Evolutionary conservation across 1,140 invertebrate species (phyloP).

Genomic region (Lasioglossum albipes): DNA sequence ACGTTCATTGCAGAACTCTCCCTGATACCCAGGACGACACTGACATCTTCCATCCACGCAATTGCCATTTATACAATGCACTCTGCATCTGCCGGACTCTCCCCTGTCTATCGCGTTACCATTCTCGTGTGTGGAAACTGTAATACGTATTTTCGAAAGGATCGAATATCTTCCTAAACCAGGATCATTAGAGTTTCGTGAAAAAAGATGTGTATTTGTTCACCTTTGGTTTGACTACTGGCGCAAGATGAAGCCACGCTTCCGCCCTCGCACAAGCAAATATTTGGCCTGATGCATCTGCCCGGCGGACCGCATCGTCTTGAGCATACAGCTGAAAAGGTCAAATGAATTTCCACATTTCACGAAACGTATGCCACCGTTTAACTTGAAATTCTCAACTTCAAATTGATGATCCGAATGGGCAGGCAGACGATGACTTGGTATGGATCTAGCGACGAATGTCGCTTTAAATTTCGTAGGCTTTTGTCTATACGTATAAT

Average conservation of each 20-base stretch:
- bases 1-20: conserved; percentile 90
- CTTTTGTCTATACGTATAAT: no score
- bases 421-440: no score
- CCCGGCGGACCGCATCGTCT: conserved; percentile 86
- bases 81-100: conserved; percentile 82
- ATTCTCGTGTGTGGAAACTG: conserved; percentile 63
- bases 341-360: not conserved
- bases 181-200: conserved; percentile 13
- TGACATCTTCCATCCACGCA: conserved; percentile 87
- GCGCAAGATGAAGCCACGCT: conserved; percentile 80
- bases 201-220: not conserved
- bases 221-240: conserved; percentile 59
- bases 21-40: conserved; percentile 87
- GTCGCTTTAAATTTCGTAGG: no score
- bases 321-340: conserved; percentile 86
- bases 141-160: not conserved
- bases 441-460: no score
- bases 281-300: conserved; percentile 89
- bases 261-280: conserved; percentile 88
- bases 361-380: no score
- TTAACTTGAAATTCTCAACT: no score
- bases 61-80: conserved; percentile 88
- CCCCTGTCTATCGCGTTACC: conserved; percentile 58
- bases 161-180: not conserved
- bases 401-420: no score